Evolutionary conservation across 2,888 invertebrate genomes (phyloP).

Genomic region (Elysia crispata): DNA sequence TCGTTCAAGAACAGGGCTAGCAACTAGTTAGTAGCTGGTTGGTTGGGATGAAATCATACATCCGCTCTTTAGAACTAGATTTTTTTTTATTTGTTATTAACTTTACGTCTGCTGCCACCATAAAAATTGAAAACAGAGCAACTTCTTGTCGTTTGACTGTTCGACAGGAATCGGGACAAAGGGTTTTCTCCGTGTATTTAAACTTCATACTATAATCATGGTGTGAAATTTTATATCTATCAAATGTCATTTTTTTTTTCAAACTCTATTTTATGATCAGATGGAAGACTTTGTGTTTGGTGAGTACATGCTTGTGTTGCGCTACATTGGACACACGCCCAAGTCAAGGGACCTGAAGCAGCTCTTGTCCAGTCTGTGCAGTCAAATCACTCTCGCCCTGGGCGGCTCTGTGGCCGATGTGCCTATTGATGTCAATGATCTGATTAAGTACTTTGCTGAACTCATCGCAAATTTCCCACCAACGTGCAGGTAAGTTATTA

Average conservation of each 20-base stretch:
- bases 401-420: conserved; percentile 54
- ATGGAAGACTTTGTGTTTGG: conserved; percentile 11
- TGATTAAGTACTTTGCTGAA: conserved; percentile 65
- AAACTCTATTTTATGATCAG: neutral
- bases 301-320: conserved; percentile 57
- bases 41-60: too few relatives aligned
- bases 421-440: conserved; percentile 65
- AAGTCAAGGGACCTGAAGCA: conserved; percentile 66
- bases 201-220: too few relatives aligned
- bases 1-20: too few relatives aligned
- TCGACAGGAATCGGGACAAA: too few relatives aligned
- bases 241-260: neutral
- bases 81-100: too few relatives aligned
- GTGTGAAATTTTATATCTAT: too few relatives aligned
- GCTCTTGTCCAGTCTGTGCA: conserved; percentile 67
- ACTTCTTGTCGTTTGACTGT: too few relatives aligned
- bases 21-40: too few relatives aligned
- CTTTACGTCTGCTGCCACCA: too few relatives aligned
- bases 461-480: conserved; percentile 63
- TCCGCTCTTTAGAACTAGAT: too few relatives aligned
- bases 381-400: conserved; percentile 62
- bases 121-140: too few relatives aligned
- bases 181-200: too few relatives aligned
- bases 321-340: conserved; percentile 68
- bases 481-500: neutral